Evolutionary conservation across 2,113 vertebrate genomes (phyloP), one percentile per base, ranked within the genome.

Genomic region (Dipodomys ordii): DNA sequence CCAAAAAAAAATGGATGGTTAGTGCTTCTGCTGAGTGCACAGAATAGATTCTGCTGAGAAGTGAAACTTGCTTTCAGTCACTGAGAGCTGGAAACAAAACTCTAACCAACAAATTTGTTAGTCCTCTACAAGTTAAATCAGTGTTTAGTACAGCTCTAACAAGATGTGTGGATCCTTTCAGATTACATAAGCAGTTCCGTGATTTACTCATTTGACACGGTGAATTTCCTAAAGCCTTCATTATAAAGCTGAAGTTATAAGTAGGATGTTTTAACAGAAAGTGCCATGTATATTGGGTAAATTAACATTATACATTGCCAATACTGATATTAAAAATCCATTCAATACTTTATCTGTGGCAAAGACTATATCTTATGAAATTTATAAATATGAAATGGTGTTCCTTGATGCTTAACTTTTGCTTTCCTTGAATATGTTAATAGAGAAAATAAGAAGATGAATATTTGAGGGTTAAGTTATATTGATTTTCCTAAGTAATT

Each of bases 11-110:
- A 88, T 83, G 85, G 49, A 86, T 92, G 35, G 79, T 76, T 86
- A 81, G 27, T 88, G 22, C 67, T 95, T 93, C 86, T 87, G 94
- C 85, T 93, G 90, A 96, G 69, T 91, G 74, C 44, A 77, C 78
- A 91, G 81, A 94, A 92, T 39, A 94, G n/a, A 89, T 90, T 95
- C 78, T 92, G 73, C 94, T 88, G 78, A 95, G 27, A 90, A 92
- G 15, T 79, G 69, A 92, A 95, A 87, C 49, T 93, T 20, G 84
- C 85, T 92, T 93, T 93, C 77, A 76, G 64, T 84, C 44, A 18
- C 19, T 87, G 87, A 82, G 30, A 71, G 20, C n/a, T 64, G 7
- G 74, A 86, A 91, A 39, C 72, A 87, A 88, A 96, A 71, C 83
- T 81, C 28, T 64, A 49, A 35, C 13, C 74, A 83, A 91, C 46